phyloP scores from a whole-genome alignment of 2,113 vertebrate species.

The Manacus vitellinus region DNA sequence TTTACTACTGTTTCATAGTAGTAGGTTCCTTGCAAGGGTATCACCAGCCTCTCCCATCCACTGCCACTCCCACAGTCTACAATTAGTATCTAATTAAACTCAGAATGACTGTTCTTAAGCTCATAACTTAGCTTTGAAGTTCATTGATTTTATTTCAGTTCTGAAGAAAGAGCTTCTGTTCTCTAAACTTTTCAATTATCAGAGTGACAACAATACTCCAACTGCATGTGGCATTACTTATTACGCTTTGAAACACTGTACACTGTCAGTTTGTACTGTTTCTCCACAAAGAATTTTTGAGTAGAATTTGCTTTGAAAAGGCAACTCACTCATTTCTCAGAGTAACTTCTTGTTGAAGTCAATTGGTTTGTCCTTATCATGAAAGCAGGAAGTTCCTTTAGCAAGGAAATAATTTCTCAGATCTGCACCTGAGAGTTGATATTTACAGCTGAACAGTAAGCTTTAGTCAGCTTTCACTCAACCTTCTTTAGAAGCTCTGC shows the following conservation, averaged over 20 bases:
- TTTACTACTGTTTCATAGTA: background rate
- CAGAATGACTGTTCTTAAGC: background rate
- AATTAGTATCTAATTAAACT: background rate
- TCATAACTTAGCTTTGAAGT: background rate
- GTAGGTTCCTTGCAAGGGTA: background rate
- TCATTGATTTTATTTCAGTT: background rate
- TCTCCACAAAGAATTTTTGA: background rate
- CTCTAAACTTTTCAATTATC: background rate
- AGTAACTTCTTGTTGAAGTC: background rate
- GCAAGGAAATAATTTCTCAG: background rate
- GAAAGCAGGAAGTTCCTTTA: background rate
- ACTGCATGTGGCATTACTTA: background rate
- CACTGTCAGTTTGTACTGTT: background rate
- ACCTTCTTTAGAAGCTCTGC: background rate
- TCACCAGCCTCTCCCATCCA: background rate
- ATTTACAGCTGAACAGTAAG: background rate
- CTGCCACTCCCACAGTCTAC: background rate
- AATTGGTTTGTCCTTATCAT: background rate
- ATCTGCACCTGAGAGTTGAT: background rate
- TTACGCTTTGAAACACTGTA: background rate
- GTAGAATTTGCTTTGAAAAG: background rate
- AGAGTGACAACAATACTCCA: background rate
- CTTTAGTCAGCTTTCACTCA: background rate
- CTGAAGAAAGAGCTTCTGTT: background rate
- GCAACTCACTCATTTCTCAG: background rate